Conservation (phyloP, 1,140 invertebrate genomes). For the Belonocnema kinseyi region DNA sequence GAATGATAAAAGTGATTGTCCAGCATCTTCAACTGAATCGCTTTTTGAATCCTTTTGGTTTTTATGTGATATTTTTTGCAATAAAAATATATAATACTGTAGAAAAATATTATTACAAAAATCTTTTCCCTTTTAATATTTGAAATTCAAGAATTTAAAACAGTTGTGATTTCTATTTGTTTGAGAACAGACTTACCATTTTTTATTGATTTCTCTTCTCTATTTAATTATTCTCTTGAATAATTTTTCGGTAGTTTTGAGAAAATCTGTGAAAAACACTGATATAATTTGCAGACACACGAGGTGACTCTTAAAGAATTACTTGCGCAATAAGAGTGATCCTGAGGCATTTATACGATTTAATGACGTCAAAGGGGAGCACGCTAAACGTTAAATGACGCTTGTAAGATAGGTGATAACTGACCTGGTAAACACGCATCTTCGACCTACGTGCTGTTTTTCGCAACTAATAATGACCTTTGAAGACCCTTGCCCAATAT, state of each 20-base stretch:
- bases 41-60: too few relatives aligned
- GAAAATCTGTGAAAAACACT: neutral
- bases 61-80: too few relatives aligned
- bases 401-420: constrained; percentile 64
- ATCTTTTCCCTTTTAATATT: too few relatives aligned
- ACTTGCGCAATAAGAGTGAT: constrained; percentile 45
- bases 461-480: neutral
- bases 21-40: too few relatives aligned
- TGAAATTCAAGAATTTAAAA: too few relatives aligned
- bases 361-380: constrained; percentile 70
- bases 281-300: constrained; percentile 24
- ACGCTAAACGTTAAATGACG: constrained; percentile 72
- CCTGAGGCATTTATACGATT: constrained; percentile 65
- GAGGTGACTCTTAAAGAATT: constrained; percentile 33
- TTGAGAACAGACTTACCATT: too few relatives aligned
- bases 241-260: constrained; percentile 14
- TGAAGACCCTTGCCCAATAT: too few relatives aligned
- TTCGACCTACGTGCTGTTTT: neutral
- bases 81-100: too few relatives aligned
- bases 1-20: too few relatives aligned
- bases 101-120: too few relatives aligned
- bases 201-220: neutral
- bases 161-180: too few relatives aligned
- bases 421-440: constrained; percentile 62
- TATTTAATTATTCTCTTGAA: constrained; percentile 14